A percentile compares a stretch with the other conserved stretches of the same genome.
phyloP scores from a whole-genome alignment of 2,113 vertebrate species.

The Oxygymnocypris stewartii region DNA sequence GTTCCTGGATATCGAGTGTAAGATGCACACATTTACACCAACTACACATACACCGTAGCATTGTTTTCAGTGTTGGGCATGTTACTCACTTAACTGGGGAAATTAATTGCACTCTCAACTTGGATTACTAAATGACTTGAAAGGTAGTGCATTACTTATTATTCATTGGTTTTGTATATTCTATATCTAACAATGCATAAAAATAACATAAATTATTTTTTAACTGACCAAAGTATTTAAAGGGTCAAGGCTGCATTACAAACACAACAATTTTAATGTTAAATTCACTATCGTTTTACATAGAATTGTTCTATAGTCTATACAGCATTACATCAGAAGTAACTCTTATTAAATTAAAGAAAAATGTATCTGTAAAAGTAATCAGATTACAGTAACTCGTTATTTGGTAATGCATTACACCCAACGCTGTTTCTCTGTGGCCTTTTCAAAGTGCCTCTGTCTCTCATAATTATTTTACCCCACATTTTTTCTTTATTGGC shows the following conservation, averaged over 20 bases:
- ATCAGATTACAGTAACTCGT: no score
- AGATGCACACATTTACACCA: constrained; percentile 42
- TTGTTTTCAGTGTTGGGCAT: neutral
- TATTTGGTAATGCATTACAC: no score
- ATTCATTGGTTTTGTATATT: no score
- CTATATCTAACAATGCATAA: neutral
- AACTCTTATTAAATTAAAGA: no score
- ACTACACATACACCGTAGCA: neutral
- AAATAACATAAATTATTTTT: neutral
- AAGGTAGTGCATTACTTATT: neutral
- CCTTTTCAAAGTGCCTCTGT: neutral
- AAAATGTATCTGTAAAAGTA: neutral
- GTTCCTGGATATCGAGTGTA: constrained; percentile 96
- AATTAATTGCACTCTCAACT: neutral
- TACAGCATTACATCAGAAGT: neutral
- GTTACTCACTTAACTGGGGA: neutral
- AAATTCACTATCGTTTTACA: no score
- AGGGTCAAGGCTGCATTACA: neutral
- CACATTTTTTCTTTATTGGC: constrained; percentile 2
- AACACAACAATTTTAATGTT: neutral
- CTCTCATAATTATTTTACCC: neutral
- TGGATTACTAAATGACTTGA: neutral
- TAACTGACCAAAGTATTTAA: neutral
- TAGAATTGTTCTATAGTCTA: neutral
- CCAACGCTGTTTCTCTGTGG: neutral